Conservation (phyloP, 2,113 vertebrate genomes). For the Alaudala cheleensis region DNA sequence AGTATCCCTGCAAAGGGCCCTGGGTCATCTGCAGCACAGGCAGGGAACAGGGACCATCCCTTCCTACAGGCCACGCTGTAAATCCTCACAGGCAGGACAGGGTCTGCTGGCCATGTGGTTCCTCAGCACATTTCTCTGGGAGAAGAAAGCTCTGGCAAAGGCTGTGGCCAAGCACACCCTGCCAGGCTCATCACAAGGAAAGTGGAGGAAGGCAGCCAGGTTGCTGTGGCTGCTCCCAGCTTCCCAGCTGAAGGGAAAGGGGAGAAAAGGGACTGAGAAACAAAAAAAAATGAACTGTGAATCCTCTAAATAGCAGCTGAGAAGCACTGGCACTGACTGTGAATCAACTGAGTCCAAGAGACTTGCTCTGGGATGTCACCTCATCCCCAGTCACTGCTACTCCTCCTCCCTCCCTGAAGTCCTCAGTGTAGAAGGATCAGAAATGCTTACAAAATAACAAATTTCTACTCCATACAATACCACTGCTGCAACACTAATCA, state of each 20-base stretch:
- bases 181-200: not conserved
- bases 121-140: not conserved
- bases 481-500: not conserved
- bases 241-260: not conserved
- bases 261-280: not conserved
- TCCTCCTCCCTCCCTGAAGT: not conserved
- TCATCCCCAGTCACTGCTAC: not conserved
- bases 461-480: not conserved
- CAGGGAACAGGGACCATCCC: not conserved
- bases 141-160: conserved; percentile 2
- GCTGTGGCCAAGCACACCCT: not conserved
- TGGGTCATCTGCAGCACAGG: not conserved
- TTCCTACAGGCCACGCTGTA: not conserved
- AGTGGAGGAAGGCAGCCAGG: conserved; percentile 11
- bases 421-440: not conserved
- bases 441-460: not conserved
- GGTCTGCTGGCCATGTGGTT: not conserved
- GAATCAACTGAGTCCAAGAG: not conserved
- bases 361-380: not conserved
- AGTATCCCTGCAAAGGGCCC: not conserved
- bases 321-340: not conserved
- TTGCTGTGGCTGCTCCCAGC: not conserved
- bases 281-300: not conserved
- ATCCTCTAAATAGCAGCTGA: not conserved
- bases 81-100: rapidly evolving